phyloP scores from a whole-genome alignment of 2,797 vertebrate species.

The Rhyacichthys aspro region DNA sequence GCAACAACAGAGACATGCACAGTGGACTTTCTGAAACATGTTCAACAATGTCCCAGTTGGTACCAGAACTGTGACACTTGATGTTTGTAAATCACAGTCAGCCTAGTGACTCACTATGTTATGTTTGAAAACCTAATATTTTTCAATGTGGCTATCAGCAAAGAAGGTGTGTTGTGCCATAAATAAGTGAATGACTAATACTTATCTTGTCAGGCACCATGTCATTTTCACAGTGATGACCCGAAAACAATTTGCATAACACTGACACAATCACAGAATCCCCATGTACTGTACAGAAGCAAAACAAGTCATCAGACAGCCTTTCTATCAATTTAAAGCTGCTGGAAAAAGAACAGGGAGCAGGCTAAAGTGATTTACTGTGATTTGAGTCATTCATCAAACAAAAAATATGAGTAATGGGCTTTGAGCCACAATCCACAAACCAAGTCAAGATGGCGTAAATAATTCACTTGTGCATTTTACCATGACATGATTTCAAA shows the following conservation, averaged over 20 bases:
- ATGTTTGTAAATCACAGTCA: background rate
- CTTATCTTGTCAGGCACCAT: constrained; percentile 15
- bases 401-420: constrained; percentile 14
- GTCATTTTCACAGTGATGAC: constrained; percentile 24
- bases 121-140: too few relatives aligned
- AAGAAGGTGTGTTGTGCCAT: background rate
- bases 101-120: too few relatives aligned
- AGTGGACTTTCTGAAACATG: background rate
- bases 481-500: background rate
- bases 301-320: constrained; percentile 12
- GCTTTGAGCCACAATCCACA: constrained; percentile 3
- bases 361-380: background rate
- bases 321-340: constrained; percentile 19
- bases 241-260: constrained; percentile 16
- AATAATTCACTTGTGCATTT: constrained; percentile 11
- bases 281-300: constrained; percentile 1
- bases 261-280: constrained; percentile 8
- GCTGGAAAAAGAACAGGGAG: background rate
- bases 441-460: constrained; percentile 1
- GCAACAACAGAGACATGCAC: background rate
- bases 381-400: constrained; percentile 20
- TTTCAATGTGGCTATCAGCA: background rate
- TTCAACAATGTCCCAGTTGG: background rate
- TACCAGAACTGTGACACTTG: too few relatives aligned
- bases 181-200: constrained; percentile 1